Conservation (phyloP, 2,797 vertebrate genomes). For the Coluber constrictor region DNA sequence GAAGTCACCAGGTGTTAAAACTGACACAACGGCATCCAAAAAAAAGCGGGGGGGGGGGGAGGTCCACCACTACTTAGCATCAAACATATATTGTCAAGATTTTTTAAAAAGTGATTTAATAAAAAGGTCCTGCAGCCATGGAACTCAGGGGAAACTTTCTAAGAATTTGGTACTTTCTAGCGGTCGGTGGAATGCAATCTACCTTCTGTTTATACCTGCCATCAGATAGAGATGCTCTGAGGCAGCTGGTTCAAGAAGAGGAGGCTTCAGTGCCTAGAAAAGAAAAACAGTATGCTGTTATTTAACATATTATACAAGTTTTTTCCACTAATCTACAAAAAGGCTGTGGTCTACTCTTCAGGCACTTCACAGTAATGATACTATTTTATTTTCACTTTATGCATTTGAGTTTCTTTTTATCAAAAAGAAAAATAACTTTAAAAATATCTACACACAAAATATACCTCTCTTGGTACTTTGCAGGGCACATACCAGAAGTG, state of each 20-base stretch:
- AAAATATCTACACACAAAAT: background rate
- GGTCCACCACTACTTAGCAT: background rate
- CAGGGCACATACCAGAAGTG: background rate
- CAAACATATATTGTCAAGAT: background rate
- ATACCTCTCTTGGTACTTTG: background rate
- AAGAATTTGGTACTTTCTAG: background rate
- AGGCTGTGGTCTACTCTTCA: background rate
- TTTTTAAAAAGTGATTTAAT: background rate
- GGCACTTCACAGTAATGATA: background rate
- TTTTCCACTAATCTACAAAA: background rate
- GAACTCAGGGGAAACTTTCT: background rate
- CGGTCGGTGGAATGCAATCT: background rate
- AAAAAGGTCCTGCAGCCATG: background rate
- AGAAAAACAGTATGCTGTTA: too few species aligned
- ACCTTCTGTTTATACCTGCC: slow-evolving; percentile 10
- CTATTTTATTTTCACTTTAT: background rate
- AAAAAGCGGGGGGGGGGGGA: accelerated
- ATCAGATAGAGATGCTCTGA: background rate
- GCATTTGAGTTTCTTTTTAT: background rate
- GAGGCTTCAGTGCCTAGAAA: background rate
- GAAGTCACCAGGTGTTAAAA: background rate
- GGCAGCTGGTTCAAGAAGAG: background rate
- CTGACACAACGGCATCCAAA: background rate
- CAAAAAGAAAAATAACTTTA: background rate
- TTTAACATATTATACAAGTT: background rate